Base-by-base conservation (phyloP, 2,113 vertebrate species). In the Balaeniceps rex region DNA sequence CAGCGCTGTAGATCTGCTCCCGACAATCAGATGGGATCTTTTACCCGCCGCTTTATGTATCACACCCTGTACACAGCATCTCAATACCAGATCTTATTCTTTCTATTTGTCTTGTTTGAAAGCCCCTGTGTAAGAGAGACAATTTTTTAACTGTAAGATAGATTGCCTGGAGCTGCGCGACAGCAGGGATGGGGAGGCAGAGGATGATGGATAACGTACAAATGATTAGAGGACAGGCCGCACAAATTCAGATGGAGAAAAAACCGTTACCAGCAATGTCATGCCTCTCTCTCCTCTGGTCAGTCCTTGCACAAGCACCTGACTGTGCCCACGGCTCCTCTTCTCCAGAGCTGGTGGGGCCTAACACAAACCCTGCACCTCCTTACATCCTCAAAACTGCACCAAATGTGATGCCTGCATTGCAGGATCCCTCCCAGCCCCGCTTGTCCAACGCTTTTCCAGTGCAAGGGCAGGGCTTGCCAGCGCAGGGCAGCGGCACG, bases 71-170 rank as follows among this genome's bases (percentile, higher is more conserved):
- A 92, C 63, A 63, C 88, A 42, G 94, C 88, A 84, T 92, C 96
- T 96, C 93, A 76, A 78, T 87, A 90, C 49, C 95, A 92, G n/a
- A 60, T 89, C 97, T 92, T 78, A 83, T 69, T 90, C 97, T 88
- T 95, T 96, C 93, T 79, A 38, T 96, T 97, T 98, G 96, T 96
- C 95, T 98, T 52, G 57, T 97, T 97, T 94, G 97, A 95, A 98
- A 98, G 94, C 92, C 90, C 94, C 86, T 51, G 97, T 95, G 94
- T 94, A 97, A 93, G 97, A 91, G 95, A 97, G 95, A 96, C 96
- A 95, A 92, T 98, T 97, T 96, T 95, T 96, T 96, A 96, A 96
- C 72, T 38, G 81, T 40, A 95, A 97, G 97, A 96, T 95, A 80
- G 94, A 97, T 97, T 93, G 97, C 96, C 97, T 34, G 95, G 83